Evolutionary conservation across 2,113 vertebrate genomes (phyloP).

Genomic region (Andinoacara biseriatus): DNA sequence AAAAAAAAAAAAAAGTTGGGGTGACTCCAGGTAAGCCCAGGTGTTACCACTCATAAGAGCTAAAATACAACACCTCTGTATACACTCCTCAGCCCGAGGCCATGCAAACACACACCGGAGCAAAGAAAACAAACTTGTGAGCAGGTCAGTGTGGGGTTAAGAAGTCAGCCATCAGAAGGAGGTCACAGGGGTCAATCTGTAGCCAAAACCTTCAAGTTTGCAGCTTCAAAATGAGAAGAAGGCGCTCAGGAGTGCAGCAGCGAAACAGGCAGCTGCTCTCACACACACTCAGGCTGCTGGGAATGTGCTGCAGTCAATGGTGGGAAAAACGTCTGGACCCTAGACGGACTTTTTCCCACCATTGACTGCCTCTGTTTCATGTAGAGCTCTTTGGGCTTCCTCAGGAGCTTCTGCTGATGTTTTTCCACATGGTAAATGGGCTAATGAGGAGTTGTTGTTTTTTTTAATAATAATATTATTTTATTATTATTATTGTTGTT

Average conservation of each 20-base stretch:
- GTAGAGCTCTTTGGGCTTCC: background rate
- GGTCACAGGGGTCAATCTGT: conserved; percentile 56
- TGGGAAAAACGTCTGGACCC: conserved; percentile 73
- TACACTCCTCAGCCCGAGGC: background rate
- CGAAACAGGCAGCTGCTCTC: conserved; percentile 56
- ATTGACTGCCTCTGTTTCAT: conserved; percentile 48
- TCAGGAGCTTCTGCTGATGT: background rate
- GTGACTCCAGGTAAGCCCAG: conserved; percentile 21
- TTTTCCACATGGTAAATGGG: background rate
- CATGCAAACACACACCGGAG: too few species aligned
- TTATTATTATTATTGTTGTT: background rate
- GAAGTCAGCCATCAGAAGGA: background rate
- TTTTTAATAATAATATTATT: background rate
- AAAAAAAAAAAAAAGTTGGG: background rate
- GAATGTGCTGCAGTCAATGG: conserved; percentile 70
- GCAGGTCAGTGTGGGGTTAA: conserved; percentile 11
- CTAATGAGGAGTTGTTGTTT: background rate
- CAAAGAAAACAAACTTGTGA: background rate
- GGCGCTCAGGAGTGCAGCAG: conserved; percentile 44
- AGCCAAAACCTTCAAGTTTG: conserved; percentile 24
- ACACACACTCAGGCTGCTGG: conserved; percentile 45
- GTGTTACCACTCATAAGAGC: background rate
- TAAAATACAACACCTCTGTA: background rate
- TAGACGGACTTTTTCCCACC: conserved; percentile 67
- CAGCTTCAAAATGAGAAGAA: conserved; percentile 32